phyloP scores from a whole-genome alignment of 2,888 invertebrate species.

The Corythucha ciliata region DNA sequence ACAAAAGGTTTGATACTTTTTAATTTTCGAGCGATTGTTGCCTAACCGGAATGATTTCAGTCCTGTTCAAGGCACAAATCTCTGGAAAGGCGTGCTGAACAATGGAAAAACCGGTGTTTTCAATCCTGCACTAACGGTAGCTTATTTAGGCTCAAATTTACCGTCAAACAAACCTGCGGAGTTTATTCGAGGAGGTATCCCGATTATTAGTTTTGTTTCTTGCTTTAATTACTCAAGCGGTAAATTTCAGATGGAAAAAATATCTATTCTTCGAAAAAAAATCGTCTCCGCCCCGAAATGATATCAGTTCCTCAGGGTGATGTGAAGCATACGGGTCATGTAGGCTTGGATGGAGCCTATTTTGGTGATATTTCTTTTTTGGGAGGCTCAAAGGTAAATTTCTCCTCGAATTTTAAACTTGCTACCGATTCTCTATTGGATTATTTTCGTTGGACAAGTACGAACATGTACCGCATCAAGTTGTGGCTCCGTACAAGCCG shows the following conservation, averaged over 20 bases:
- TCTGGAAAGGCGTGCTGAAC: slow-evolving; percentile 86
- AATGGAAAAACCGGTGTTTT: slow-evolving; percentile 90
- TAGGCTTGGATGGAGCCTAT: slow-evolving; percentile 92
- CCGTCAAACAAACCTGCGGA: slow-evolving; percentile 50
- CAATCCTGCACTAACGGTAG: slow-evolving; percentile 79
- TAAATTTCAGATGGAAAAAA: slow-evolving; percentile 50
- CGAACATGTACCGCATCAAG: slow-evolving; percentile 73
- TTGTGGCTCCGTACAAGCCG: slow-evolving; percentile 81
- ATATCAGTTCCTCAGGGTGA: slow-evolving; percentile 96
- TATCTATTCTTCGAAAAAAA: slow-evolving; percentile 45
- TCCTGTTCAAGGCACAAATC: slow-evolving; percentile 46
- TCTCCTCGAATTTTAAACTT: slow-evolving; percentile 11
- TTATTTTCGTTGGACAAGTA: too few species aligned
- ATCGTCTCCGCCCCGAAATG: slow-evolving; percentile 72
- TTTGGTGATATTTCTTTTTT: slow-evolving; percentile 86
- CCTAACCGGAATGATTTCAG: slow-evolving; percentile 38
- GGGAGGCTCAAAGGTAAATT: slow-evolving; percentile 41
- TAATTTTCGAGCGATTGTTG: neutral
- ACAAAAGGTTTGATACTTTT: slow-evolving; percentile 46
- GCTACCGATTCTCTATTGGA: too few species aligned
- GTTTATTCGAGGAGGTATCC: slow-evolving; percentile 42
- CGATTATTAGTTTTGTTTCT: slow-evolving; percentile 1
- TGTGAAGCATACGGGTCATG: slow-evolving; percentile 90
- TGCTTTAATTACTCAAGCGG: neutral
- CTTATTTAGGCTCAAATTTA: slow-evolving; percentile 70